Percentiles rank a stretch among this genome's conserved stretches.
Conservation (phyloP, 2,113 vertebrate species). For the Pseudorectes ferrugineus region DNA sequence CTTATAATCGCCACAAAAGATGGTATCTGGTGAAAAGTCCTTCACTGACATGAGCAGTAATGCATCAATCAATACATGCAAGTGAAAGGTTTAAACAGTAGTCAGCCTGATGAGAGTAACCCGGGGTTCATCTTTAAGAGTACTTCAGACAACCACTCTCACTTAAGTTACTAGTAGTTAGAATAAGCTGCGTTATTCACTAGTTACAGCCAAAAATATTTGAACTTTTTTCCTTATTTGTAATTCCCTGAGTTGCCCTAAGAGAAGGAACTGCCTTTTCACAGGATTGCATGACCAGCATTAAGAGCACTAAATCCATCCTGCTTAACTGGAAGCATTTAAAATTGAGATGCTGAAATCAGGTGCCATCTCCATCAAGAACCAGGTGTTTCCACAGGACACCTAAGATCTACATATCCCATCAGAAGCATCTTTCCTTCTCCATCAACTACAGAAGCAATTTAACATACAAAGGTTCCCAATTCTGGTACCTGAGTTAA, state of each 20-base stretch:
- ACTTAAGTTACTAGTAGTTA: not conserved
- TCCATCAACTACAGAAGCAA: not conserved
- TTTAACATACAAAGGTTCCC: not conserved
- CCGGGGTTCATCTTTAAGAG: not conserved
- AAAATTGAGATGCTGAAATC: not conserved
- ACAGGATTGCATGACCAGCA: not conserved
- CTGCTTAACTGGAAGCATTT: not conserved
- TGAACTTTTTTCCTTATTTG: not conserved
- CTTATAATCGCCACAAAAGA: not conserved
- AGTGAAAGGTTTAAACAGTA: not conserved
- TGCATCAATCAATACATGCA: not conserved
- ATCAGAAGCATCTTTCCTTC: not conserved
- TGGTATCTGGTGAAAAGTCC: not conserved
- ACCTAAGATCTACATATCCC: not conserved
- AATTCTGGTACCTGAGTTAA: not conserved
- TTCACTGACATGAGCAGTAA: not conserved
- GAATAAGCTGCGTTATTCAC: not conserved
- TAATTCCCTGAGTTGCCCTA: accelerated
- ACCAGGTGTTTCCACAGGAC: not conserved
- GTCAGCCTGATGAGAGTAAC: accelerated
- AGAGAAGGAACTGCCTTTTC: not conserved
- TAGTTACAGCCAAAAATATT: not conserved
- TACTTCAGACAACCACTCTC: not conserved
- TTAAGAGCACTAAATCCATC: not conserved
- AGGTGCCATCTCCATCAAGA: not conserved